Conservation (phyloP, 2,797 vertebrate species). For the Hephaestus fuliginosus region DNA sequence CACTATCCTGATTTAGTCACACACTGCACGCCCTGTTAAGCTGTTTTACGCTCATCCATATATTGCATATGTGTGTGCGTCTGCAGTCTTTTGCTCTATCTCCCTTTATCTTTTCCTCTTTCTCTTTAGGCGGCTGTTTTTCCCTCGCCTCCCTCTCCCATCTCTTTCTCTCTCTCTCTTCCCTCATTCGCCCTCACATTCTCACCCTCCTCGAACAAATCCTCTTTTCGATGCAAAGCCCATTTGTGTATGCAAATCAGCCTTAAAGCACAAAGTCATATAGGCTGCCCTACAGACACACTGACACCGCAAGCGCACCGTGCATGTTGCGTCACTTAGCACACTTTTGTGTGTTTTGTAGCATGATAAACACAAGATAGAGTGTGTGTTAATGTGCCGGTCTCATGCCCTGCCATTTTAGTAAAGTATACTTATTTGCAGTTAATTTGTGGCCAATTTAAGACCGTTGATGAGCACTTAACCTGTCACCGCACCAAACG, state of each 20-base stretch:
- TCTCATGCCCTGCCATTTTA: conserved; percentile 23
- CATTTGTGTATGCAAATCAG: conserved; percentile 61
- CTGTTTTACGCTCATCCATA: conserved; percentile 32
- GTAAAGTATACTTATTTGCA: conserved; percentile 29
- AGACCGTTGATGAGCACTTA: conserved; percentile 57
- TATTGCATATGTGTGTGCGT: neutral
- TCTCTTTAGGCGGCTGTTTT: conserved; percentile 1
- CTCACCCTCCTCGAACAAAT: conserved; percentile 29
- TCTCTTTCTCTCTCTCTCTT: neutral
- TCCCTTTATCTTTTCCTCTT: conserved; percentile 8
- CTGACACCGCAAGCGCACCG: conserved; percentile 33
- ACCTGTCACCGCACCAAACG: conserved; percentile 70
- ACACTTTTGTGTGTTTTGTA: conserved; percentile 1
- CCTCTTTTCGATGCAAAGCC: conserved; percentile 33
- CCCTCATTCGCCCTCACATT: conserved; percentile 14
- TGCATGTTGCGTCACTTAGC: conserved; percentile 44
- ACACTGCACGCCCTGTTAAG: conserved; percentile 15
- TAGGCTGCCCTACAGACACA: conserved; percentile 48
- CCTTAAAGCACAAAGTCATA: conserved; percentile 43
- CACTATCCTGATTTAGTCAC: conserved; percentile 48
- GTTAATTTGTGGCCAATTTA: conserved; percentile 58
- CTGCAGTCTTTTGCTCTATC: conserved; percentile 7
- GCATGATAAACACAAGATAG: conserved; percentile 26
- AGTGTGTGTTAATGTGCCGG: conserved; percentile 15
- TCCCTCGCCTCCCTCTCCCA: neutral